Percentiles rank a stretch among this genome's conserved stretches.
These are phyloP conservation scores for Drosophila mettleri DNA, from an alignment of 2,888 invertebrate species.

Conservation along the genomic window DNA sequence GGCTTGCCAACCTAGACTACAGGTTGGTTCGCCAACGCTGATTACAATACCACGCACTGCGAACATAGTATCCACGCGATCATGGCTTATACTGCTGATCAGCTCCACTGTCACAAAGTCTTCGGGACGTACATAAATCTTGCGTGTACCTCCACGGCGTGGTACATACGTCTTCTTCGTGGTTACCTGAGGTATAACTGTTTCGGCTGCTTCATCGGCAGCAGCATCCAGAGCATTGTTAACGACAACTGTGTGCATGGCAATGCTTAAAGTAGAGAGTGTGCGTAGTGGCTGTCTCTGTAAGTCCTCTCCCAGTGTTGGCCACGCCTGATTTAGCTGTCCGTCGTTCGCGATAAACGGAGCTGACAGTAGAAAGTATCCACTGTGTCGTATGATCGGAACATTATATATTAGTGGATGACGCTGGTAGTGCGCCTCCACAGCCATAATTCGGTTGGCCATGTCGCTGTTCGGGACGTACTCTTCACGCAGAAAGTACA, in stretches of 20 bases:
- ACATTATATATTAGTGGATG: slow-evolving; percentile 69
- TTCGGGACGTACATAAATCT: slow-evolving; percentile 86
- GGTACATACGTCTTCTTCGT: slow-evolving; percentile 56
- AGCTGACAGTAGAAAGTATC: slow-evolving; percentile 86
- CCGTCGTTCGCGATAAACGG: slow-evolving; percentile 86
- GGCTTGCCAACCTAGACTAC: slow-evolving; percentile 91
- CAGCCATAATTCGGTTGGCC: slow-evolving; percentile 86
- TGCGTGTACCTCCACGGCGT: slow-evolving; percentile 53
- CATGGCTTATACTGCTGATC: slow-evolving; percentile 55
- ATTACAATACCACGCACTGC: slow-evolving; percentile 94
- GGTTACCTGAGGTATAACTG: slow-evolving; percentile 1
- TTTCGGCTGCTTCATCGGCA: slow-evolving; percentile 36
- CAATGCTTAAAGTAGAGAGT: slow-evolving; percentile 90
- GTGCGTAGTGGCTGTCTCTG: slow-evolving; percentile 88
- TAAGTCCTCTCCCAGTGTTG: slow-evolving; percentile 88
- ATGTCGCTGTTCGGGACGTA: slow-evolving; percentile 86
- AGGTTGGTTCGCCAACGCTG: slow-evolving; percentile 90
- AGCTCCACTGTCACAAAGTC: slow-evolving; percentile 89
- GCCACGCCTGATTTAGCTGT: slow-evolving; percentile 87
- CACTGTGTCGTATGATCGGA: slow-evolving; percentile 49
- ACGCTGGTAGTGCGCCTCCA: slow-evolving; percentile 86
- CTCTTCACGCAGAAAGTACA: slow-evolving; percentile 91
- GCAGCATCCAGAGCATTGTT: slow-evolving; percentile 50
- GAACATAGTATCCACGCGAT: slow-evolving; percentile 89
- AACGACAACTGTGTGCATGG: slow-evolving; percentile 86